Percentiles rank a stretch among this genome's conserved stretches.
Conservation (phyloP, 2,113 vertebrate genomes). For the Hippoglossus stenolepis region DNA sequence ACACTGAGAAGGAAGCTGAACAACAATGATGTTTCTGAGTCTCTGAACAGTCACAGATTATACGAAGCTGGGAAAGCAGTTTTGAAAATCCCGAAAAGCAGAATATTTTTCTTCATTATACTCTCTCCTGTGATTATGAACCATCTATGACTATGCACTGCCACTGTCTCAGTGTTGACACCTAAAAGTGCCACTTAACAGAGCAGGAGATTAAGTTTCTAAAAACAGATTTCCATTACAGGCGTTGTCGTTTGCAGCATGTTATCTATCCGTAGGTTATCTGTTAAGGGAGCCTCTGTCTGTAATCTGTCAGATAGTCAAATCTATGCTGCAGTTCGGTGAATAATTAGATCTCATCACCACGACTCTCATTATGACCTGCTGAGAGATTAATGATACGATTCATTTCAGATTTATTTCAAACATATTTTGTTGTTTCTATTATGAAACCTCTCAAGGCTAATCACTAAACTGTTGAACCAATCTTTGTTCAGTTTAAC, state of each 20-base stretch:
- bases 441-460: not conserved
- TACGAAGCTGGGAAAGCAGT: not conserved
- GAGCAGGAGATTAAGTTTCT: constrained; percentile 24
- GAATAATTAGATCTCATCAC: not conserved
- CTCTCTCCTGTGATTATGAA: not conserved
- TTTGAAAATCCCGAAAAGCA: not conserved
- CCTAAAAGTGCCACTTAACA: constrained; percentile 13
- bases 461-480: too few species aligned
- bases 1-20: constrained; percentile 50
- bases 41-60: not conserved
- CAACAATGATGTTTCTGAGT: constrained; percentile 34
- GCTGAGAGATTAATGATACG: constrained; percentile 23
- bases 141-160: not conserved
- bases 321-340: not conserved
- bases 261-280: constrained; percentile 10
- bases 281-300: constrained; percentile 5
- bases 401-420: not conserved
- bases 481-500: not conserved
- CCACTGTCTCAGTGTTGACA: constrained; percentile 1
- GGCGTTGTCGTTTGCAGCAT: not conserved
- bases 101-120: not conserved
- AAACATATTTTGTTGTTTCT: not conserved
- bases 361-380: constrained; percentile 7
- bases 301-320: not conserved
- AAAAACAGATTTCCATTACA: constrained; percentile 13